Base-by-base conservation (phyloP, 2,113 vertebrate genomes). In the Oceanites oceanicus region DNA sequence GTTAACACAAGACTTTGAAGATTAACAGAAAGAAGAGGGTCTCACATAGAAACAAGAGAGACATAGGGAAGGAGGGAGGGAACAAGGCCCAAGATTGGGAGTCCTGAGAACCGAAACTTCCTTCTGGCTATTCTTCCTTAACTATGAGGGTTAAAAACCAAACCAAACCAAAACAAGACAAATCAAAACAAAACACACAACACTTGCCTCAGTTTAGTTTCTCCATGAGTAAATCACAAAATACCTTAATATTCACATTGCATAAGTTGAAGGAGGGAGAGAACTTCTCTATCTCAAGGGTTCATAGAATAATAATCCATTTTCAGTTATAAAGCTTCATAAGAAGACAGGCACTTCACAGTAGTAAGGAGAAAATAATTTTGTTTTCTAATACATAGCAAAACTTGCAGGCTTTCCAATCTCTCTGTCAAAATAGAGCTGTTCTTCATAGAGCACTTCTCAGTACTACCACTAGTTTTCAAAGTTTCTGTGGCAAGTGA, bases 111-210 rank as follows among this genome's bases (percentile, higher is more conserved):
- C 13, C 3, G 15, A 25, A 27, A 22, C 2, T 53, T 86, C 7
- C 0, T 44, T 55, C 34, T 61, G 6, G 6, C 4, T 40, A 14
- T 68, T 92, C 29, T 34, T 75, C 16, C 3, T 47, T 61, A 78
- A 70, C 5, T 53, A 4, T 13, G 11, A 63, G 15, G 5, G 4
- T 49, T 77, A 70, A 83, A 80, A 38, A 38, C 38, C 38, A 38
- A 38, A 38, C 38, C 38, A 38, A 38, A 38, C 38, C 38, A 38
- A 38, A 38, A 8, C 38, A 38, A 38, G 10, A 8, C 38, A 38
- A 61, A 42, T 0, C 3, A 40, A 73, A 89, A 2, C 9, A 34
- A 67, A 42, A 5, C 4, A 42, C 18, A 10, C 0, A 47, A 30
- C 10, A 34, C 3, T 49, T 79, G 1, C 1, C 7, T 72, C 34